Evolutionary conservation across 1,140 invertebrate species (phyloP), one percentile per base, ranked within the genome.

Genomic region (Pseudomyrmex pallidus): DNA sequence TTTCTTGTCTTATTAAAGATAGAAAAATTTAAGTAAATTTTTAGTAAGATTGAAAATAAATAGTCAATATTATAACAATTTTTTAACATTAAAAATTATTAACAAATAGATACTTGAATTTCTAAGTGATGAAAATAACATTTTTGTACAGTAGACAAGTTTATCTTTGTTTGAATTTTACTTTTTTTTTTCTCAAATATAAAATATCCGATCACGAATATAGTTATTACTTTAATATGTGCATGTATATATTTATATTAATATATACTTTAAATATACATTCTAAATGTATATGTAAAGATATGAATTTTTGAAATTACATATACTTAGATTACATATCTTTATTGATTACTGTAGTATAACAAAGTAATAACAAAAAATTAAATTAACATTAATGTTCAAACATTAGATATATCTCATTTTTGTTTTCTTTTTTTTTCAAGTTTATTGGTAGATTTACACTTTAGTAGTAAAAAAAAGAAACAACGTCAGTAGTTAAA

Each of bases 31-130:
- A 35, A 5, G 35, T 35, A 35, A 35, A 48, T 25, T 57, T n/a
- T 13, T 1, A 5, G 2, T 54, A 54, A 64, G 2, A n/a, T 44
- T 20, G 4, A 74, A n/a, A 48, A 15, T 62, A 63, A 9, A 9
- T 22, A 48, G 9, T 7, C 13, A 5, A 52, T 50, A 25, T 50
- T 20, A 61, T 74, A 25, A 25, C 56, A 44, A 59, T 20, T 20
- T 74, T 64, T 35, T 25, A 17, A 64, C 4, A 64, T 64, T 62
- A n/a, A 46, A 17, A 74, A 62, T 70, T 13, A n/a, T 25, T 64
- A 57, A 13, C 13, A 2, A 59, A 59, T 59, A 61, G 15, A 61
- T 74, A 22, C 0, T 20, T 61, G 1, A 35, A 15, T 13, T 59
- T 73, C 44, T 44, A 17, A 73, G 22, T 63, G 20, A 46, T 46